Conservation (phyloP, 35 echinoderm and acorn worm genomes). For the Apostichopus japonicus region DNA sequence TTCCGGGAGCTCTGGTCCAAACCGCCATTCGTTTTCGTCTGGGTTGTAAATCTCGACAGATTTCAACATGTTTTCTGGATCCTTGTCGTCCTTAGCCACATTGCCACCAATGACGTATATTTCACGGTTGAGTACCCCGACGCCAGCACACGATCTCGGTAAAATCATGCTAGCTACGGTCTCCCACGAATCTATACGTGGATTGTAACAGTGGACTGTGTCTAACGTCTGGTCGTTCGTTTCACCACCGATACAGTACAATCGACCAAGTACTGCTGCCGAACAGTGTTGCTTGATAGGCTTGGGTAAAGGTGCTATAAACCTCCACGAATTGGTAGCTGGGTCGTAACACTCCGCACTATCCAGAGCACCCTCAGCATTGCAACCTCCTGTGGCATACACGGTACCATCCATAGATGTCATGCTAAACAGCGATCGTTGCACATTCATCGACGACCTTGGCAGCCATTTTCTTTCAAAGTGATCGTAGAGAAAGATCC, state of each 20-base stretch:
- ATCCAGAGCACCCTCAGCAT: conserved; percentile 67
- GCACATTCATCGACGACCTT: conserved; percentile 80
- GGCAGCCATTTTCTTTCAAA: conserved; percentile 98
- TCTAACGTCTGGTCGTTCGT: conserved; percentile 78
- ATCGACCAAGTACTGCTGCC: conserved; percentile 77
- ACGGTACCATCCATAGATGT: conserved; percentile 91
- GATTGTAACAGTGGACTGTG: conserved; percentile 87
- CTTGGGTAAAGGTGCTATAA: conserved; percentile 75
- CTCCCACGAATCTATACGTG: conserved; percentile 76
- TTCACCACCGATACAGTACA: conserved; percentile 93
- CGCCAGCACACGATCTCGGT: conserved; percentile 84
- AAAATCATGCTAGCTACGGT: conserved; percentile 88
- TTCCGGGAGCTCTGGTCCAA: conserved; percentile 96
- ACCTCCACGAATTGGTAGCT: conserved; percentile 84
- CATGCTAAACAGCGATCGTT: conserved; percentile 84
- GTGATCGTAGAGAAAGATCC: conserved; percentile 94
- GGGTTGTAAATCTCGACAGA: conserved; percentile 99
- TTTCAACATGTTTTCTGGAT: conserved; percentile 98
- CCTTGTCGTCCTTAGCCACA: conserved; percentile 83
- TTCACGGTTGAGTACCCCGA: conserved; percentile 86
- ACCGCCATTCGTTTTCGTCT: conserved; percentile 93
- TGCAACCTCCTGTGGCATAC: conserved; percentile 80
- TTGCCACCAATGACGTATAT: conserved; percentile 99
- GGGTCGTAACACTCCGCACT: conserved; percentile 88
- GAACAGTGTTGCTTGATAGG: conserved; percentile 71